phyloP scores from a whole-genome alignment of 2,113 vertebrate genomes.

The Orycteropus afer region DNA sequence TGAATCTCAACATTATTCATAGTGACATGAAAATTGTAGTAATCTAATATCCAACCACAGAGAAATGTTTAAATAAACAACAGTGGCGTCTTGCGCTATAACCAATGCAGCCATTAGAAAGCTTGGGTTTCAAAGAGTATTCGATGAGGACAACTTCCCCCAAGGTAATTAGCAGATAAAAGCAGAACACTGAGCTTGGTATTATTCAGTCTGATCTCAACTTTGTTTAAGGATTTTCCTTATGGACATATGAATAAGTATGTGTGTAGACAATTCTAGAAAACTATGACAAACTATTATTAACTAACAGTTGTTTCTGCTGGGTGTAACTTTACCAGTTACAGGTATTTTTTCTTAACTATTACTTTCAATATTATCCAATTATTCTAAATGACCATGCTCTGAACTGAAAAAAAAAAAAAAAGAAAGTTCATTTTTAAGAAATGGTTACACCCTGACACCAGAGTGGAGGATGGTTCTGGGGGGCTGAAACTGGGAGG shows the following conservation, averaged over 20 bases:
- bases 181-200: background rate
- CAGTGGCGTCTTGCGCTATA: background rate
- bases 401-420: background rate
- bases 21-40: background rate
- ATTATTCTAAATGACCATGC: conserved; percentile 12
- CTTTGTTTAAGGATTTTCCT: background rate
- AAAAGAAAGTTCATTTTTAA: background rate
- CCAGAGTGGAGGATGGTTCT: background rate
- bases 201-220: background rate
- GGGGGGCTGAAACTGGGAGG: background rate
- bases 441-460: background rate
- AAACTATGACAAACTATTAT: conserved; percentile 23
- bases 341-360: background rate
- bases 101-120: background rate
- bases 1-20: background rate
- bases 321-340: background rate
- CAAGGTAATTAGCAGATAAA: background rate
- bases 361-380: background rate
- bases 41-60: background rate
- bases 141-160: background rate
- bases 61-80: background rate
- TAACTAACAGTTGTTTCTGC: background rate
- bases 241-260: background rate
- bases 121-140: background rate
- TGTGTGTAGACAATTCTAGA: background rate